These are phyloP conservation scores for Euwallacea fornicatus DNA, from an alignment of 1,140 invertebrate genomes.

Conservation along the genomic window DNA sequence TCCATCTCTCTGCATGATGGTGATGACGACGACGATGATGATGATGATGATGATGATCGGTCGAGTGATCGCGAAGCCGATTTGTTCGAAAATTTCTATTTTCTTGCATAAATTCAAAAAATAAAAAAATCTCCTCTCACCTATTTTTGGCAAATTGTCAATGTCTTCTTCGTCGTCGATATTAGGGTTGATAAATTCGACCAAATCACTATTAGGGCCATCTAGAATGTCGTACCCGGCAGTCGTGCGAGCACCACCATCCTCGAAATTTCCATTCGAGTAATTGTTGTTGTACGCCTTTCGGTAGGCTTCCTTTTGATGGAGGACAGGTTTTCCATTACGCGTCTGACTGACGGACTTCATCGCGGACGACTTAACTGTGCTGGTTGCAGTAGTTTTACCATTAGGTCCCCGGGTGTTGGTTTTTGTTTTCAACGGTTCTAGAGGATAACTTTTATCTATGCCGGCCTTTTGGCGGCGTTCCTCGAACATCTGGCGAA, in stretches of 20 bases:
- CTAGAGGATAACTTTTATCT: slow-evolving; percentile 78
- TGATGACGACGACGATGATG: too few relatives aligned
- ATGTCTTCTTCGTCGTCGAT: slow-evolving; percentile 47
- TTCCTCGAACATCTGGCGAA: slow-evolving; percentile 81
- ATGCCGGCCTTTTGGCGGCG: slow-evolving; percentile 69
- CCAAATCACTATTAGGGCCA: slow-evolving; percentile 40
- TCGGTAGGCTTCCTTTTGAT: slow-evolving; percentile 41
- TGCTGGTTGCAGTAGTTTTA: slow-evolving; percentile 29
- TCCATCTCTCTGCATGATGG: too few relatives aligned
- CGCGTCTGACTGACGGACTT: slow-evolving; percentile 38
- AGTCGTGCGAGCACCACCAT: slow-evolving; percentile 38
- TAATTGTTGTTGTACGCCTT: slow-evolving; percentile 45
- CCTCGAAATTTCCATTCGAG: slow-evolving; percentile 43
- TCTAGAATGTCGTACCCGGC: slow-evolving; percentile 35
- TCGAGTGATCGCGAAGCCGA: too few relatives aligned
- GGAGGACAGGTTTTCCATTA: slow-evolving; percentile 45
- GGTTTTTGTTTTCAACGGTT: slow-evolving; percentile 63
- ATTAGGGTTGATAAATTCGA: slow-evolving; percentile 49
- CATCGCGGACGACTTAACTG: slow-evolving; percentile 42
- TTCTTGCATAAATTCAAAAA: background rate
- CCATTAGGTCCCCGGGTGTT: slow-evolving; percentile 36
- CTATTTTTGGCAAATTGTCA: slow-evolving; percentile 48
- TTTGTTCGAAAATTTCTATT: too few relatives aligned
- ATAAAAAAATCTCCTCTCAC: background rate
- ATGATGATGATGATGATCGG: too few relatives aligned